These are phyloP conservation scores for Habroteleia sp. DNA, from an alignment of 2,888 invertebrate species.

Conservation along the genomic window DNA sequence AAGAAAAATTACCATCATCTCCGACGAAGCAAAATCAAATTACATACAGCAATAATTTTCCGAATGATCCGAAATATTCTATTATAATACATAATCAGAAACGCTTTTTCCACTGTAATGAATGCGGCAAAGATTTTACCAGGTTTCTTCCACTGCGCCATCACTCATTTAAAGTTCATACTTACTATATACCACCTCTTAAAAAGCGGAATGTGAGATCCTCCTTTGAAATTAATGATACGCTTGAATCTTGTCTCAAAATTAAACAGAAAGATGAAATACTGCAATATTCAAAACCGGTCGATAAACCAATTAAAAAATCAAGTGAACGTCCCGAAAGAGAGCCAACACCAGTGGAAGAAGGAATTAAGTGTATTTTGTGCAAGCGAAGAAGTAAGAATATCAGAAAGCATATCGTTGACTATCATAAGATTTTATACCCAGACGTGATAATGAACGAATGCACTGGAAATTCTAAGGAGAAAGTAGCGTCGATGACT, in stretches of 20 bases:
- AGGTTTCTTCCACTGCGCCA: slow-evolving; percentile 42
- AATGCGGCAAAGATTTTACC: slow-evolving; percentile 67
- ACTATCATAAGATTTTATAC: slow-evolving; percentile 75
- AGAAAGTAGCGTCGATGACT: background rate
- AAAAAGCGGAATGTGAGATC: background rate
- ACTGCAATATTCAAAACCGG: too few species aligned
- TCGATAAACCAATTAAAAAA: background rate
- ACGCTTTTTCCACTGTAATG: slow-evolving; percentile 71
- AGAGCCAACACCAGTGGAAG: background rate
- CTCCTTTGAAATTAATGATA: too few species aligned
- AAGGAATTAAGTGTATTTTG: slow-evolving; percentile 68
- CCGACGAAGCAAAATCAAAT: background rate
- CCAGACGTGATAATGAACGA: slow-evolving; percentile 67
- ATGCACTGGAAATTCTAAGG: slow-evolving; percentile 7
- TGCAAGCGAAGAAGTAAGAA: slow-evolving; percentile 70
- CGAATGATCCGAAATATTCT: slow-evolving; percentile 68
- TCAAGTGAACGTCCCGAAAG: background rate
- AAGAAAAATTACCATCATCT: too few species aligned
- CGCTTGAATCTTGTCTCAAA: too few species aligned
- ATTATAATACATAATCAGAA: slow-evolving; percentile 71
- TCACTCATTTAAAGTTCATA: slow-evolving; percentile 72
- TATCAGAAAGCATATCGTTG: slow-evolving; percentile 71
- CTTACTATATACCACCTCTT: slow-evolving; percentile 65
- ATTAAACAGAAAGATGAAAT: too few species aligned
- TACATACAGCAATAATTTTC: slow-evolving; percentile 5